Conservation (phyloP, 1,140 invertebrate species). For the Drosophila chauvacae region DNA sequence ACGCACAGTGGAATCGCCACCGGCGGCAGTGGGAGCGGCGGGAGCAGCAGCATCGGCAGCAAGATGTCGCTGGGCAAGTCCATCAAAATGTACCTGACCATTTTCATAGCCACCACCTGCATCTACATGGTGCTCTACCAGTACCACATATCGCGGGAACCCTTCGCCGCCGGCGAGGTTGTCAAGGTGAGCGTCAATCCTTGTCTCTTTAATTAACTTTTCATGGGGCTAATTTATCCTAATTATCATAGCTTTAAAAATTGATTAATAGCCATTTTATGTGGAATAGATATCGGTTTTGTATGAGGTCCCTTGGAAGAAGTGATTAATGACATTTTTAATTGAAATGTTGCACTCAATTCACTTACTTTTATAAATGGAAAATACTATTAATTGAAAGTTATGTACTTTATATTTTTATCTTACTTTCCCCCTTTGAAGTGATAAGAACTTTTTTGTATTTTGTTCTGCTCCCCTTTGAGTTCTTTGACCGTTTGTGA, state of each 20-base stretch:
- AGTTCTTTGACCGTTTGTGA: background rate
- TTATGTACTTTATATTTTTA: background rate
- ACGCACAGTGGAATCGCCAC: conserved; percentile 18
- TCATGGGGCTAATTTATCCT: too few relatives aligned
- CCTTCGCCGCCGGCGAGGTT: conserved; percentile 63
- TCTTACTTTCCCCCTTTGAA: background rate
- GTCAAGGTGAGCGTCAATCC: conserved; percentile 70
- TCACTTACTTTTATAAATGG: background rate
- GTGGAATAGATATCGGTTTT: background rate
- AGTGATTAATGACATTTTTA: too few relatives aligned
- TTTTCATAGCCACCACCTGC: conserved; percentile 83
- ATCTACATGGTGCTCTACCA: conserved; percentile 84
- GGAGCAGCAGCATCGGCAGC: conserved; percentile 31
- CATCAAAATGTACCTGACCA: conserved; percentile 85
- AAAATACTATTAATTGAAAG: background rate
- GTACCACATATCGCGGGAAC: conserved; percentile 78
- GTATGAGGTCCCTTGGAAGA: background rate
- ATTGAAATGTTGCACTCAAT: too few relatives aligned
- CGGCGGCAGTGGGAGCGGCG: conserved; percentile 17
- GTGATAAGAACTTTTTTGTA: background rate
- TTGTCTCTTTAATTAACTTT: background rate
- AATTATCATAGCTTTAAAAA: background rate
- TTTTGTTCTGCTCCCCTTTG: background rate
- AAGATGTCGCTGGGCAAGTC: conserved; percentile 82
- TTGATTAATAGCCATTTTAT: background rate